A percentile compares a stretch with the other conserved stretches of the same genome.
Evolutionary conservation across 1,140 invertebrate genomes (phyloP).

Genomic region (Eumaeus atala): DNA sequence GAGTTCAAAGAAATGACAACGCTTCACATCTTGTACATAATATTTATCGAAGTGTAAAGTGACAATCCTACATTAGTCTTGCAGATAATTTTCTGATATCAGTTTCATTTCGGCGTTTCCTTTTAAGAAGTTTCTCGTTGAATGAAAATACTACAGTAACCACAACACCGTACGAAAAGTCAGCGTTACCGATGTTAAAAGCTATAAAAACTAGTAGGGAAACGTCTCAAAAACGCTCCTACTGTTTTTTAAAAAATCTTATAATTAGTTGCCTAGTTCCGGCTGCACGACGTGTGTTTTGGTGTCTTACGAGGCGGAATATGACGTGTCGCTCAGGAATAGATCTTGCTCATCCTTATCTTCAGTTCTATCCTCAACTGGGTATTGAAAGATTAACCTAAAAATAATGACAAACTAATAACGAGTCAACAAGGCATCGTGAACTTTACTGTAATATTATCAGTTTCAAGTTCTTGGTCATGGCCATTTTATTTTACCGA

Average conservation of each 20-base stretch:
- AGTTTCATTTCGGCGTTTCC: conserved; percentile 14
- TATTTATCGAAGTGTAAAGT: background rate
- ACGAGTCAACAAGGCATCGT: no score
- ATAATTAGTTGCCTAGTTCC: background rate
- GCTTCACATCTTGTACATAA: background rate
- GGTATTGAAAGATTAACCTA: no score
- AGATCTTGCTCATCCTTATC: no score
- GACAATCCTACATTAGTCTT: background rate
- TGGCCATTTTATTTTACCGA: no score
- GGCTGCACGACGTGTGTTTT: background rate
- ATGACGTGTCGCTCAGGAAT: no score
- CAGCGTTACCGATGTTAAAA: background rate
- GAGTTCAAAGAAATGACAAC: no score
- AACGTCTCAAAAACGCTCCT: conserved; percentile 1
- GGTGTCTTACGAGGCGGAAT: background rate
- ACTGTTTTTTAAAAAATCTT: background rate
- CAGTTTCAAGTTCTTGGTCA: no score
- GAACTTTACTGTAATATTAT: no score
- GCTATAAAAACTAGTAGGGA: background rate
- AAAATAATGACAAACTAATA: no score
- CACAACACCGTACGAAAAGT: conserved; percentile 2
- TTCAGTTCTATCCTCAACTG: no score
- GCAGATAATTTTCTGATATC: conserved; percentile 14
- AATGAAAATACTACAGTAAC: background rate
- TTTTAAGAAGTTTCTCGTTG: conserved; percentile 6